These are phyloP conservation scores for Heterodera filipjevi DNA, from an alignment of 2,888 invertebrate species.

Conservation along the genomic window DNA sequence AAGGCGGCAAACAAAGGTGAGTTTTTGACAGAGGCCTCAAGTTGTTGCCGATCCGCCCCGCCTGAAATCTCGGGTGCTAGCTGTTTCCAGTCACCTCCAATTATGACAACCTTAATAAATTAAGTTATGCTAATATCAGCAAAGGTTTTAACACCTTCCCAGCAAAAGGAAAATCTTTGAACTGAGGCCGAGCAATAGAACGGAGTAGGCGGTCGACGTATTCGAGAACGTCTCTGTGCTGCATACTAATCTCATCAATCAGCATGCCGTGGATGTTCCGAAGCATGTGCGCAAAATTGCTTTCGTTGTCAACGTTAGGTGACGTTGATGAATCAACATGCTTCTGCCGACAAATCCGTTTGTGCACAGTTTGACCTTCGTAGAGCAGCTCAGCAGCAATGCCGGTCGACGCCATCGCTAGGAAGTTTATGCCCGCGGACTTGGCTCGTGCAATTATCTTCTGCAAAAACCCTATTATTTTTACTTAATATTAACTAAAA, in stretches of 20 bases:
- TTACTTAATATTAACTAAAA: neutral
- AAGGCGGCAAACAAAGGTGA: neutral
- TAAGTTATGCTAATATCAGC: neutral
- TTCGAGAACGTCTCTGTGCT: conserved; percentile 15
- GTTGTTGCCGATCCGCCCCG: neutral
- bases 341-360: neutral
- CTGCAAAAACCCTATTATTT: neutral
- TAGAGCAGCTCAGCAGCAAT: conserved; percentile 31
- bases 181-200: neutral
- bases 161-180: conserved; percentile 26
- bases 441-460: neutral
- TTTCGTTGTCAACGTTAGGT: conserved; percentile 18
- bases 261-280: conserved; percentile 35
- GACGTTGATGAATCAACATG: conserved; percentile 11
- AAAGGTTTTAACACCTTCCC: conserved; percentile 31
- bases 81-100: conserved; percentile 40
- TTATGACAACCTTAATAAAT: neutral
- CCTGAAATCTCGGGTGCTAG: neutral
- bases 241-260: conserved; percentile 35
- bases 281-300: conserved; percentile 21
- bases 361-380: conserved; percentile 28
- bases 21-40: neutral
- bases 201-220: conserved; percentile 26
- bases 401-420: conserved; percentile 34
- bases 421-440: neutral